phyloP scores from a whole-genome alignment of 2,113 vertebrate species.

The Pimephales promelas region DNA sequence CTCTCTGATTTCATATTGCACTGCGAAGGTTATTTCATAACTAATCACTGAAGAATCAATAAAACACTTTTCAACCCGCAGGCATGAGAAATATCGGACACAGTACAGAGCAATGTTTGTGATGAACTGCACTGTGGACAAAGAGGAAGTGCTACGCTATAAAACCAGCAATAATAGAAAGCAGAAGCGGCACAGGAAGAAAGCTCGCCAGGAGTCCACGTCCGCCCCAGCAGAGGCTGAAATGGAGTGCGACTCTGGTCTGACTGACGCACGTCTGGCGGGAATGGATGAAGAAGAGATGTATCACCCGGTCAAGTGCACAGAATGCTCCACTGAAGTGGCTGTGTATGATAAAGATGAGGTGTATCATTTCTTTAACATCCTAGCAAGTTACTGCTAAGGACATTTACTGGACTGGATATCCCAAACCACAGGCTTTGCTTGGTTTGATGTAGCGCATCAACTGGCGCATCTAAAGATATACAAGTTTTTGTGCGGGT shows the following conservation, averaged over 20 bases:
- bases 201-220: slow-evolving; percentile 26
- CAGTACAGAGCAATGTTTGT: slow-evolving; percentile 99
- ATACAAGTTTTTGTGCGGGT: not conserved
- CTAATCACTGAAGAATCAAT: not conserved
- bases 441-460: not conserved
- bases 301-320: slow-evolving; percentile 90
- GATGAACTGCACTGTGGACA: slow-evolving; percentile 93
- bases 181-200: slow-evolving; percentile 74
- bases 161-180: slow-evolving; percentile 73
- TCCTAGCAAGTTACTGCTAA: slow-evolving; percentile 91
- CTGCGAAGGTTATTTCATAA: not conserved
- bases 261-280: slow-evolving; percentile 54
- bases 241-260: slow-evolving; percentile 58
- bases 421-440: not conserved
- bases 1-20: not conserved
- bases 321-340: slow-evolving; percentile 91
- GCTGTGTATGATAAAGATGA: slow-evolving; percentile 94
- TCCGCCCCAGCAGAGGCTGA: slow-evolving; percentile 42
- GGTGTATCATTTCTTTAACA: slow-evolving; percentile 96
- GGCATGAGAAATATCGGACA: slow-evolving; percentile 93
- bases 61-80: slow-evolving; percentile 61
- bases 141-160: slow-evolving; percentile 86
- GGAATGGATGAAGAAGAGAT: slow-evolving; percentile 79
- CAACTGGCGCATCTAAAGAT: not conserved
- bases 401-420: not conserved